Conservation (phyloP, 1,140 invertebrate genomes). For the Drosophila elegans region DNA sequence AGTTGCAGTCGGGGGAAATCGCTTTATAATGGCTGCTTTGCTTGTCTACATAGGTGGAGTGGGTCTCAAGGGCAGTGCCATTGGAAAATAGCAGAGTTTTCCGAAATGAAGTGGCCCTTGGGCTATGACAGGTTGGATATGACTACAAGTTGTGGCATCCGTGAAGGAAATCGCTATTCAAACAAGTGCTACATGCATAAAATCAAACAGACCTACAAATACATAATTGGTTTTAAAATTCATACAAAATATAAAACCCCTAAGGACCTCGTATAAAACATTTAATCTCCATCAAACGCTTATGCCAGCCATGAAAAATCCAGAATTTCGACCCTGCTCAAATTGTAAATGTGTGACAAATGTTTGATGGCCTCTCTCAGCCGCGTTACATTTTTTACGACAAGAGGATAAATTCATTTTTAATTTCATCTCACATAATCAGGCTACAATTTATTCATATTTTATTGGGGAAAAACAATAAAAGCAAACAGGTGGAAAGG, state of each 20-base stretch:
- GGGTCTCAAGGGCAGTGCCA: constrained; percentile 4
- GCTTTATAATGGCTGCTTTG: background rate
- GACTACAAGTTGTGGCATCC: no score
- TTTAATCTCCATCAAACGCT: constrained; percentile 11
- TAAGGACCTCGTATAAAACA: background rate
- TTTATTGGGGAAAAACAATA: constrained; percentile 52
- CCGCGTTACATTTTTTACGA: constrained; percentile 40
- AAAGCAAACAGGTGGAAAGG: constrained; percentile 26
- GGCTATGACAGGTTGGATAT: constrained; percentile 10
- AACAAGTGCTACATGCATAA: no score
- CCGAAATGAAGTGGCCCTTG: constrained; percentile 5
- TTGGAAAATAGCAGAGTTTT: background rate
- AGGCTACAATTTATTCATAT: constrained; percentile 48
- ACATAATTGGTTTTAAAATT: background rate
- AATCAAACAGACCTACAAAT: no score
- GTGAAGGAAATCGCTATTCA: no score
- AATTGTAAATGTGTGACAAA: constrained; percentile 11
- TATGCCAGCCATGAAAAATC: background rate
- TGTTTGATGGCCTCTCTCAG: constrained; percentile 19
- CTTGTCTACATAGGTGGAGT: background rate
- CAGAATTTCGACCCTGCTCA: background rate
- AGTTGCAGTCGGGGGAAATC: constrained; percentile 15
- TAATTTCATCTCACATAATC: constrained; percentile 70
- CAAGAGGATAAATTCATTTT: constrained; percentile 30
- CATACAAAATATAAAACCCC: background rate